Conservation (phyloP, 1,140 invertebrate species). For the Kradibia gibbosae region DNA sequence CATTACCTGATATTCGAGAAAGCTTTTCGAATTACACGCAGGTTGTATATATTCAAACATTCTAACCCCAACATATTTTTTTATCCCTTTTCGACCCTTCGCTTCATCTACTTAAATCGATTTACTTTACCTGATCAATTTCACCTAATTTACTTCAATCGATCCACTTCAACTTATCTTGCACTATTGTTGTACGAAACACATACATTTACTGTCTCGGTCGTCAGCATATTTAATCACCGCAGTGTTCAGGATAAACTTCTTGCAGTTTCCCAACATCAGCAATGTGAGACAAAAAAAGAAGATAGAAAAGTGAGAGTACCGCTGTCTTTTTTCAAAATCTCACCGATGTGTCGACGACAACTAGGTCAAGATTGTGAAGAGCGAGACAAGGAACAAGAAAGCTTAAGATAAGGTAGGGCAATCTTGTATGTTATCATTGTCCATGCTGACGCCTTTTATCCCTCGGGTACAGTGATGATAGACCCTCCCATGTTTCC, state of each 20-base stretch:
- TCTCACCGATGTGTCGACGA: constrained; percentile 5
- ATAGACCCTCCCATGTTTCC: neutral
- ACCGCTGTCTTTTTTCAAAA: constrained; percentile 27
- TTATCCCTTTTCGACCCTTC: too few relatives aligned
- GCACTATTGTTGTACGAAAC: neutral
- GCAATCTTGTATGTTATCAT: constrained; percentile 38
- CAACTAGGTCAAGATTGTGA: constrained; percentile 41
- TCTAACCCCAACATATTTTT: too few relatives aligned
- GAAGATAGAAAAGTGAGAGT: neutral
- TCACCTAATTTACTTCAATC: too few relatives aligned
- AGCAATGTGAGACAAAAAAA: neutral
- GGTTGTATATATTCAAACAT: too few relatives aligned
- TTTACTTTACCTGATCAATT: too few relatives aligned
- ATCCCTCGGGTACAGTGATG: constrained; percentile 36
- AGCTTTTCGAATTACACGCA: too few relatives aligned
- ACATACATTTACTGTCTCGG: constrained; percentile 38
- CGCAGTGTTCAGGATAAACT: constrained; percentile 9
- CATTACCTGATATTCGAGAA: too few relatives aligned
- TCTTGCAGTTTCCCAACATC: neutral
- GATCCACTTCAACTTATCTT: too few relatives aligned
- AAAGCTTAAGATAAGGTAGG: neutral
- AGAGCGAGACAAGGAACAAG: neutral
- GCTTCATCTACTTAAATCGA: too few relatives aligned
- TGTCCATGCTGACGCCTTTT: constrained; percentile 10
- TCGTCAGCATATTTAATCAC: constrained; percentile 44